These are phyloP conservation scores for Halichoerus grypus DNA, from an alignment of 2,113 vertebrate genomes.

Conservation along the genomic window DNA sequence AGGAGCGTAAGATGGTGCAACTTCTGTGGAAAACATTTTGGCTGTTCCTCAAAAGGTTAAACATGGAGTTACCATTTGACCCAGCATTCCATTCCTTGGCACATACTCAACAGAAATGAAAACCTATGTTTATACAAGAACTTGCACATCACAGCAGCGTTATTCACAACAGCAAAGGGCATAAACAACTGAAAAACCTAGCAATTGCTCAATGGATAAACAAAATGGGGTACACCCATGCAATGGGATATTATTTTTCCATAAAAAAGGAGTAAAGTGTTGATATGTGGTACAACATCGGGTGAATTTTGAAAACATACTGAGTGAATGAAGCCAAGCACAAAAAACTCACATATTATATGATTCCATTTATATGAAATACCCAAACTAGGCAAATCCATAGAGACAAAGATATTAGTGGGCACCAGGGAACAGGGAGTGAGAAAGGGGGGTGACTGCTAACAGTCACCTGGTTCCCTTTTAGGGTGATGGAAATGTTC, in stretches of 20 bases:
- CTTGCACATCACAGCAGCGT: background rate
- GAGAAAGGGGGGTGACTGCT: background rate
- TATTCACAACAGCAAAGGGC: background rate
- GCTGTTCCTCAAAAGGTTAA: background rate
- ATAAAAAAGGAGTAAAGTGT: background rate
- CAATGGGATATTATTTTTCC: background rate
- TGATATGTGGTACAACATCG: accelerated
- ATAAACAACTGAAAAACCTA: background rate
- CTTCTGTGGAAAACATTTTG: background rate
- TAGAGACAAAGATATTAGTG: background rate
- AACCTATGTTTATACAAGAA: background rate
- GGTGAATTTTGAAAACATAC: background rate
- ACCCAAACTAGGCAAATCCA: background rate
- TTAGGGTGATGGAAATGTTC: background rate
- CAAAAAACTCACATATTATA: background rate
- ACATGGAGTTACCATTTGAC: background rate
- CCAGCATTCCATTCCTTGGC: background rate
- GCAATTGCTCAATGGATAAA: background rate
- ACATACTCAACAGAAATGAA: background rate
- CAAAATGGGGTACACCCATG: background rate
- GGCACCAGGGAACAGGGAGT: background rate
- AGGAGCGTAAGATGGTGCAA: background rate
- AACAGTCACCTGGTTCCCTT: too few species aligned
- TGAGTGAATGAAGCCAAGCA: background rate
- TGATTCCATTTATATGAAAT: background rate